Evolutionary conservation across 2,888 invertebrate genomes (phyloP).

Genomic region (Acanthosepion lycidas): DNA sequence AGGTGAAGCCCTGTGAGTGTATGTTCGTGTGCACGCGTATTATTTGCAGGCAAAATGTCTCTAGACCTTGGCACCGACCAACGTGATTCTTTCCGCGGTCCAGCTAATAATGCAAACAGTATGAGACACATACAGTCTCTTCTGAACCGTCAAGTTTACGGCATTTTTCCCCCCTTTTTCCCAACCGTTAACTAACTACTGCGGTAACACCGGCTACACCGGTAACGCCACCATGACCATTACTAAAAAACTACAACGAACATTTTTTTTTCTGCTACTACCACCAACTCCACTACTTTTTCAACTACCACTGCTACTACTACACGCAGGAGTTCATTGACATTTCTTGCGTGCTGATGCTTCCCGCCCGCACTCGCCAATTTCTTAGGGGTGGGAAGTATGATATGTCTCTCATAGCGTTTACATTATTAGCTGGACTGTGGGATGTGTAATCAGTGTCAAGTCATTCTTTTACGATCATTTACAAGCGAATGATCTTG

Average conservation of each 20-base stretch:
- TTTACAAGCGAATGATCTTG: too few relatives aligned
- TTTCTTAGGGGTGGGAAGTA: neutral
- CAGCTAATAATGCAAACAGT: too few relatives aligned
- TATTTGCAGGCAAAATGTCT: neutral
- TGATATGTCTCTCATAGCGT: neutral
- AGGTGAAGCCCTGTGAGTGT: neutral
- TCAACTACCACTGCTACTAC: neutral
- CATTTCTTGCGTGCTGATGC: slow-evolving; percentile 33
- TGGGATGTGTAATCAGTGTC: neutral
- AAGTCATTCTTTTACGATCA: too few relatives aligned
- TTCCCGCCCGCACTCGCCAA: neutral
- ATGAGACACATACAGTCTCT: neutral
- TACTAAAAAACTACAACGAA: too few relatives aligned
- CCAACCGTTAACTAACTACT: too few relatives aligned
- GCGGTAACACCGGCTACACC: too few relatives aligned
- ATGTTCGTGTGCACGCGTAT: neutral
- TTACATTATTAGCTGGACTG: neutral
- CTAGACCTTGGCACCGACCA: neutral
- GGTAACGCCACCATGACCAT: too few relatives aligned
- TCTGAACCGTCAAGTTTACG: neutral
- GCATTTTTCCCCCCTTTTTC: neutral
- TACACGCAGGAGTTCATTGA: neutral
- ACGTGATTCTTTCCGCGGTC: neutral
- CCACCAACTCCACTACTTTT: too few relatives aligned
- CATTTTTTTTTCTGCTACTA: too few relatives aligned